These are phyloP conservation scores for Leucosticte australis DNA, from an alignment of 2,113 vertebrate species.

Conservation along the genomic window DNA sequence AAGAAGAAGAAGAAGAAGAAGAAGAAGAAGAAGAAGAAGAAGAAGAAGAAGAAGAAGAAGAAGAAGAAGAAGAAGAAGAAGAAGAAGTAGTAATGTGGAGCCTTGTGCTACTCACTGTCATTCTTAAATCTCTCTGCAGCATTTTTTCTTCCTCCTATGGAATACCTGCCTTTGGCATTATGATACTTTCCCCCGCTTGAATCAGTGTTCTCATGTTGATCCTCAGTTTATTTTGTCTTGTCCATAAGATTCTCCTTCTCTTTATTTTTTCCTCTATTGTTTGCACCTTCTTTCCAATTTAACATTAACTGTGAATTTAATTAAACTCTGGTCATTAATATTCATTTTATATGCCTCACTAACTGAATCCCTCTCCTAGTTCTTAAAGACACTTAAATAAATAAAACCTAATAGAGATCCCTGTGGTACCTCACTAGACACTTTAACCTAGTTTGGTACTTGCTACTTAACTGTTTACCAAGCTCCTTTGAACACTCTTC, in stretches of 20 bases:
- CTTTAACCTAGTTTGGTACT: constrained; percentile 58
- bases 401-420: constrained; percentile 58
- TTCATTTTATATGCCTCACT: constrained; percentile 23
- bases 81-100: not conserved
- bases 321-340: constrained; percentile 49
- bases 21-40: not conserved
- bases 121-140: not conserved
- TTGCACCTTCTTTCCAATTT: constrained; percentile 14
- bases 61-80: not conserved
- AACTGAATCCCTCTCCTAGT: constrained; percentile 27
- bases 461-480: constrained; percentile 58
- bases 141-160: not conserved
- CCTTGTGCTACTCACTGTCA: not conserved
- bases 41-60: not conserved
- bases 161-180: not conserved
- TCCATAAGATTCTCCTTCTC: not conserved
- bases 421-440: constrained; percentile 46
- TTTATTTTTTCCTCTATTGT: constrained; percentile 7
- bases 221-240: not conserved
- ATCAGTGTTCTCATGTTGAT: not conserved
- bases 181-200: not conserved
- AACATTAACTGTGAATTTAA: constrained; percentile 43
- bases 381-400: constrained; percentile 66
- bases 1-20: not conserved
- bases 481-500: constrained; percentile 53